These are phyloP conservation scores for Lepus townsendii DNA, from an alignment of 2,797 vertebrate genomes.

Conservation along the genomic window DNA sequence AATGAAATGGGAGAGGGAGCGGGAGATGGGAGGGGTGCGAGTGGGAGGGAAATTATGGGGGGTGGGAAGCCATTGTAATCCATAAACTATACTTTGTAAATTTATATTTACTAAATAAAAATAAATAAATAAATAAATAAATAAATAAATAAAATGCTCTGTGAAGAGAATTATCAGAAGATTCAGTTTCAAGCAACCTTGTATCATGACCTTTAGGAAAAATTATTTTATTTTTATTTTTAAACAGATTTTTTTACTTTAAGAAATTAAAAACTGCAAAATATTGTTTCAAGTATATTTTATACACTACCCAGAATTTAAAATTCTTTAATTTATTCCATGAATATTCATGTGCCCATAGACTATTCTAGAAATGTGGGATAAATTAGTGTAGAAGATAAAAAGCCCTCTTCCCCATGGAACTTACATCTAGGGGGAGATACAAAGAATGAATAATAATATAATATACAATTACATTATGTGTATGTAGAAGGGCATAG, in stretches of 20 bases:
- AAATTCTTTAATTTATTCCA: slow-evolving; percentile 56
- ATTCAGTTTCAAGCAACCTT: not conserved
- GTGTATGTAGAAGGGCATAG: not conserved
- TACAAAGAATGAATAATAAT: not conserved
- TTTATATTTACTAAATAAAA: no score
- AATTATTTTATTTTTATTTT: not conserved
- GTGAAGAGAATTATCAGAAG: not conserved
- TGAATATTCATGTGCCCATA: slow-evolving; percentile 43
- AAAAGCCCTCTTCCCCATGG: not conserved
- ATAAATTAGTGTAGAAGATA: slow-evolving; percentile 53
- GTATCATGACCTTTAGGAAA: not conserved
- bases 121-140: no score
- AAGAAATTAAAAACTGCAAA: slow-evolving; percentile 44
- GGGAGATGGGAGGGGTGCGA: no score
- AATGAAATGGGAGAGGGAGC: no score
- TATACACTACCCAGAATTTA: not conserved
- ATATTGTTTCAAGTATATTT: slow-evolving; percentile 27
- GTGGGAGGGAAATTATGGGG: no score
- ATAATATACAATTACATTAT: not conserved
- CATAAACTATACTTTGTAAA: no score
- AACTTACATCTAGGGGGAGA: not conserved
- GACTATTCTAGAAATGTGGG: not conserved
- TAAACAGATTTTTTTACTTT: slow-evolving; percentile 24
- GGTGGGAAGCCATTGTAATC: no score
- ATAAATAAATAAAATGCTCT: no score